Evolutionary conservation across 2,113 vertebrate species (phyloP), one percentile per base, ranked within the genome.

Genomic region (Guaruba guarouba): DNA sequence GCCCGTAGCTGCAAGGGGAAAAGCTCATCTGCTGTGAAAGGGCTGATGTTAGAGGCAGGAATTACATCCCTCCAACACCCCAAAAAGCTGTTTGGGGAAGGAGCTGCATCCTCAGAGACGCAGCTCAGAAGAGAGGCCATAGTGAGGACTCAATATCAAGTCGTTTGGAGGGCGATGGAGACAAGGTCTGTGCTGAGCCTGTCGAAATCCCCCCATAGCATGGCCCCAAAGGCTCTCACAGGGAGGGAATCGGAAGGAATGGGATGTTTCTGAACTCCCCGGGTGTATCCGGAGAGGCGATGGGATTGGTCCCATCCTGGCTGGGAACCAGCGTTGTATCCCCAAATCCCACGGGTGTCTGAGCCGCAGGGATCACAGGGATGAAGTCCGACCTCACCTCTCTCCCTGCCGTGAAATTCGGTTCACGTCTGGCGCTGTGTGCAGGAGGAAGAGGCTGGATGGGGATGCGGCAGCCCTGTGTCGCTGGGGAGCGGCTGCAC

Each of bases 301-400:
- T 2, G 2, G 33, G 17, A 13, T 9, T 46, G 43, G 73, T 2
- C 20, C 20, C 14, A 27, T 13, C 27, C 9, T 5, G 76, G 24
- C 11, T 0, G 0, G n/a, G 54, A 37, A 10, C 18, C 3, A 63
- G 33, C 57, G 0, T 1, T 13, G 4, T 76, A 63, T 27, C 67
- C 37, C 8, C 0, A 88, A 71, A 76, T 48, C 55, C 57, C 3
- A 0, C 41, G 43, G 57, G 48, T 52, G 51, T 67, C 71, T 25
- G 80, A 82, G 54, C 46, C 16, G 1, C 1, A 27, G n/a, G 41
- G 39, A 43, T 8, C 29, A 4, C 13, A 16, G 54, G 61, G 39
- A 13, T 0, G 12, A 79, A 46, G n/a, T 29, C 79, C 46, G 19
- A 29, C 73, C 51, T 88, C 13, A 10, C 29, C 29, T 83, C 14